These are phyloP conservation scores for Steatornis caripensis DNA, from an alignment of 2,113 vertebrate genomes.

Conservation along the genomic window DNA sequence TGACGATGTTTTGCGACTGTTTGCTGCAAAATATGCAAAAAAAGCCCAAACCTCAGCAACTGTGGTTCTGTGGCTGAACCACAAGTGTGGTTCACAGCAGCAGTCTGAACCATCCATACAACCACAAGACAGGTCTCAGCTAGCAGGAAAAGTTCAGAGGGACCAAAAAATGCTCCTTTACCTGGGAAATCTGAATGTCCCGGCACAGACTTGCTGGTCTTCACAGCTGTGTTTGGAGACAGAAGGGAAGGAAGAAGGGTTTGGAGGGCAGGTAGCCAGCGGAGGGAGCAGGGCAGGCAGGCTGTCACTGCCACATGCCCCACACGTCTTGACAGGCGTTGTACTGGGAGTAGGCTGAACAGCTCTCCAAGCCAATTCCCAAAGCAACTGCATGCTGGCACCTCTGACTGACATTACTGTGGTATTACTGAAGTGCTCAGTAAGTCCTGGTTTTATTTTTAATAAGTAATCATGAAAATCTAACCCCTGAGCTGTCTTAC, in stretches of 20 bases:
- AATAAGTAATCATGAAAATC: not conserved
- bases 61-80: not conserved
- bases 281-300: conserved; percentile 4
- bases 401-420: not conserved
- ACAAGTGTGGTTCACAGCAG: not conserved
- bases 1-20: conserved; percentile 85
- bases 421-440: not conserved
- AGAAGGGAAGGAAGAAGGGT: not conserved
- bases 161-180: conserved; percentile 35
- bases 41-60: not conserved
- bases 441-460: not conserved
- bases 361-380: not conserved
- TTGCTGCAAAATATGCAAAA: conserved; percentile 71
- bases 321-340: not conserved
- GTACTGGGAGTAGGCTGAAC: not conserved
- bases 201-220: conserved; percentile 85
- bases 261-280: not conserved
- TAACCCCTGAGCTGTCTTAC: not conserved
- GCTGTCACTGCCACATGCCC: not conserved
- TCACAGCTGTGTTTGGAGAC: conserved; percentile 78
- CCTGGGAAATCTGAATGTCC: conserved; percentile 89
- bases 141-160: not conserved
- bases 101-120: not conserved
- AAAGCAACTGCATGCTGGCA: not conserved
- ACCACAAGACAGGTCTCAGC: not conserved